These are phyloP conservation scores for Thera obeliscata DNA, from an alignment of 2,888 invertebrate species.

Conservation along the genomic window DNA sequence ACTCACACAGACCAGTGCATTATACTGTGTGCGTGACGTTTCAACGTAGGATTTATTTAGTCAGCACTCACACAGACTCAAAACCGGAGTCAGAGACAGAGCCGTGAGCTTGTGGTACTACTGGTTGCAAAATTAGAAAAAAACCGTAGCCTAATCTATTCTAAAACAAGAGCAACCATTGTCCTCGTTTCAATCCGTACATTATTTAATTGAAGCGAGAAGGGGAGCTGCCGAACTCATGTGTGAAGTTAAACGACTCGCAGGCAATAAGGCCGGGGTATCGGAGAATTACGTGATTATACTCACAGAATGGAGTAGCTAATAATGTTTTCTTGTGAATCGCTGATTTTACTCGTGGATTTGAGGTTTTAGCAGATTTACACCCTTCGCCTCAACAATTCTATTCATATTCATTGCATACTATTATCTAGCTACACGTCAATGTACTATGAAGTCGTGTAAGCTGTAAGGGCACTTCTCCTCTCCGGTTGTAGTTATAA, in stretches of 20 bases:
- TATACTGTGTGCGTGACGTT: too few species aligned
- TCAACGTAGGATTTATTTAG: too few species aligned
- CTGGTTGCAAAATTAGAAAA: too few species aligned
- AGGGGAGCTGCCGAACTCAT: constrained; percentile 35
- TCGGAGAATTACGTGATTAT: constrained; percentile 43
- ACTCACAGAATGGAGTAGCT: constrained; percentile 34
- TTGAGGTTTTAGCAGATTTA: neutral
- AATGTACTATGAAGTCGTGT: too few species aligned
- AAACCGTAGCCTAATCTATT: neutral
- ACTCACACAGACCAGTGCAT: too few species aligned
- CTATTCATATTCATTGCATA: neutral
- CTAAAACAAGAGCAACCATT: constrained; percentile 6
- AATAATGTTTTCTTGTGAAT: constrained; percentile 32
- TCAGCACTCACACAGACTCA: too few species aligned
- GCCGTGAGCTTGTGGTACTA: too few species aligned
- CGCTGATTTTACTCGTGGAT: constrained; percentile 17
- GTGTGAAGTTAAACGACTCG: constrained; percentile 46
- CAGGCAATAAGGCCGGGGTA: constrained; percentile 40
- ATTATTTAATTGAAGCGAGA: constrained; percentile 20
- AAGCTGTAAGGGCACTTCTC: too few species aligned
- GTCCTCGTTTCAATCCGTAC: constrained; percentile 20
- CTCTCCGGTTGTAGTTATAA: too few species aligned
- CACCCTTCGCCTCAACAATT: neutral
- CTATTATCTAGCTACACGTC: neutral
- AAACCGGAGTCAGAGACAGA: too few species aligned